Conservation (phyloP, 2,888 invertebrate genomes). For the Nomada ruficornis region DNA sequence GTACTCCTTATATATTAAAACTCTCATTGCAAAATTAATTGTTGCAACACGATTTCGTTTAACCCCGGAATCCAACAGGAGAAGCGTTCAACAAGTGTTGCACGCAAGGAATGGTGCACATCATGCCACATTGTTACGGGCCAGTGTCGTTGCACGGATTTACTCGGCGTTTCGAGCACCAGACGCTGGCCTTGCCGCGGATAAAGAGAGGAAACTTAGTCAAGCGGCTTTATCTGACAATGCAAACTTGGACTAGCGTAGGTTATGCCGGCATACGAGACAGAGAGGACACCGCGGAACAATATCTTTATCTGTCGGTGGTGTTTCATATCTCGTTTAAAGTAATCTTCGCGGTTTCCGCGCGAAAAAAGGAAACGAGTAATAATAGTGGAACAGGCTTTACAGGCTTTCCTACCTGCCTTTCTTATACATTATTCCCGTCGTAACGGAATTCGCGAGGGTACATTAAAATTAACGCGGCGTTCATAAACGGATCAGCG, state of each 20-base stretch:
- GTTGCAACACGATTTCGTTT: too few relatives aligned
- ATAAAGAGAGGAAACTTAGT: conserved; percentile 10
- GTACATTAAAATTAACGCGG: not conserved
- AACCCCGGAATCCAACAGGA: too few relatives aligned
- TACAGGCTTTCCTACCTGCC: too few relatives aligned
- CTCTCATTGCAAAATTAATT: too few relatives aligned
- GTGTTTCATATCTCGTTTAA: too few relatives aligned
- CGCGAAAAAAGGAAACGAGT: too few relatives aligned
- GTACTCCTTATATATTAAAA: too few relatives aligned
- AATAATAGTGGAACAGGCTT: too few relatives aligned
- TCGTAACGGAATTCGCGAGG: not conserved
- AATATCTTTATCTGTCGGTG: too few relatives aligned
- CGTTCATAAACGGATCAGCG: conserved; percentile 21
- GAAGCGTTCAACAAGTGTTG: conserved; percentile 55
- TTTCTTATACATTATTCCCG: not conserved
- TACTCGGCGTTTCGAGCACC: not conserved
- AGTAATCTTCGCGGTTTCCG: too few relatives aligned
- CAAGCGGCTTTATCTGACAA: conserved; percentile 6
- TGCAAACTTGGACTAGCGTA: not conserved
- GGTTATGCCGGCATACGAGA: not conserved
- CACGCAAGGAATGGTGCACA: conserved; percentile 20
- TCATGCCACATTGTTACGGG: conserved; percentile 27
- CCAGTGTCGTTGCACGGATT: conserved; percentile 17
- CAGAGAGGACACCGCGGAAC: not conserved
- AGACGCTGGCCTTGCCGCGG: conserved; percentile 3